These are phyloP conservation scores for Himalopsyche tibetana DNA, from an alignment of 2,888 invertebrate genomes.

Conservation along the genomic window DNA sequence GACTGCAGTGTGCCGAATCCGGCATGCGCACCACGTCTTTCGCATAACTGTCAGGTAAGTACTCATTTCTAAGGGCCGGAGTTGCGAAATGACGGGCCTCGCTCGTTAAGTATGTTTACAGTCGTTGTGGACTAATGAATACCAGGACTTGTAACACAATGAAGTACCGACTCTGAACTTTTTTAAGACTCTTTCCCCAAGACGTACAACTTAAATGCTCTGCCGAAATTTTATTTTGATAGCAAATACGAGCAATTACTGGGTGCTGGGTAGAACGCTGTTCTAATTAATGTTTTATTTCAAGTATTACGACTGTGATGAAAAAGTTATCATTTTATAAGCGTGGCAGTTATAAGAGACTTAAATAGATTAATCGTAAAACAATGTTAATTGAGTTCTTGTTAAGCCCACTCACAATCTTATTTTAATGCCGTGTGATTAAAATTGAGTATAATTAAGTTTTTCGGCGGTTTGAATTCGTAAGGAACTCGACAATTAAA, in stretches of 20 bases:
- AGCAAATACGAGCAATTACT: background rate
- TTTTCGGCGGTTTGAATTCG: too few relatives aligned
- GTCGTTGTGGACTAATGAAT: conserved; percentile 30
- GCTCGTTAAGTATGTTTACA: conserved; percentile 24
- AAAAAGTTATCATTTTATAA: background rate
- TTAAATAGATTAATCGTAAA: too few relatives aligned
- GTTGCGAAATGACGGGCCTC: conserved; percentile 28
- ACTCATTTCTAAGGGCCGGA: background rate
- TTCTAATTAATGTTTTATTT: conserved; percentile 18
- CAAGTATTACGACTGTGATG: background rate
- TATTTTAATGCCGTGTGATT: too few relatives aligned
- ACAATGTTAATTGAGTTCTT: too few relatives aligned
- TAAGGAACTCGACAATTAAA: too few relatives aligned
- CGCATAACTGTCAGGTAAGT: background rate
- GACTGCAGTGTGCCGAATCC: background rate
- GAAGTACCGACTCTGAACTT: conserved; percentile 12
- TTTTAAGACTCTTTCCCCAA: background rate
- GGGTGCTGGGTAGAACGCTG: background rate
- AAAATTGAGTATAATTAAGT: too few relatives aligned
- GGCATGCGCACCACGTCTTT: background rate
- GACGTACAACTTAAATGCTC: background rate
- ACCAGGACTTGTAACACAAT: background rate
- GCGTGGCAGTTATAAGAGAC: too few relatives aligned
- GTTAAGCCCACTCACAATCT: too few relatives aligned
- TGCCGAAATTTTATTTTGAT: background rate